Conservation (phyloP, 1,140 invertebrate species). For the Nomia melanderi region DNA sequence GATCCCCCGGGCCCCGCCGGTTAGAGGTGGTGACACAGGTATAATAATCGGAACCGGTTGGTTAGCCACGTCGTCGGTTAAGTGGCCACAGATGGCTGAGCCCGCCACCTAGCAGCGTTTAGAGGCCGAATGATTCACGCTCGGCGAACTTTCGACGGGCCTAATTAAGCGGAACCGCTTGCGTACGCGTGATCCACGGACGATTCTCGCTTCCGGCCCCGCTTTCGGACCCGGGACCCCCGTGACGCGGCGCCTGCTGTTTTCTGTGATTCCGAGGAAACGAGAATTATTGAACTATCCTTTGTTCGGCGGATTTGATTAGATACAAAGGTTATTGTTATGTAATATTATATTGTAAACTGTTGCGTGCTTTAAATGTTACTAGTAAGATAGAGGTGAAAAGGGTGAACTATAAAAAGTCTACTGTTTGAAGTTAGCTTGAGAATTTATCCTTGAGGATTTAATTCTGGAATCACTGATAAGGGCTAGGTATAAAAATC, state of each 20-base stretch:
- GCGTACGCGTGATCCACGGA: constrained; percentile 33
- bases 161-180: constrained; percentile 66
- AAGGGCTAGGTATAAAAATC: no score
- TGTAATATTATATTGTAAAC: no score
- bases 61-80: constrained; percentile 55
- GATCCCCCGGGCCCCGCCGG: constrained; percentile 39
- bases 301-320: no score
- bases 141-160: constrained; percentile 42
- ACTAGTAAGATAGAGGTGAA: no score
- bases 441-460: no score
- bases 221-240: neutral
- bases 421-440: no score
- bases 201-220: constrained; percentile 42
- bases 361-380: no score
- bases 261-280: no score
- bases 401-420: no score
- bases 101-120: constrained; percentile 46
- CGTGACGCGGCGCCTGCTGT: neutral
- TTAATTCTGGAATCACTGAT: no score
- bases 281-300: no score
- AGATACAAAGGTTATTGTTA: no score
- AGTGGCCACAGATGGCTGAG: constrained; percentile 68
- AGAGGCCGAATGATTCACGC: constrained; percentile 63
- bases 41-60: constrained; percentile 67
- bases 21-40: constrained; percentile 58